A percentile compares a stretch with the other conserved stretches of the same genome.
These are phyloP conservation scores for Alauda arvensis DNA, from an alignment of 2,797 vertebrate species.

Conservation along the genomic window DNA sequence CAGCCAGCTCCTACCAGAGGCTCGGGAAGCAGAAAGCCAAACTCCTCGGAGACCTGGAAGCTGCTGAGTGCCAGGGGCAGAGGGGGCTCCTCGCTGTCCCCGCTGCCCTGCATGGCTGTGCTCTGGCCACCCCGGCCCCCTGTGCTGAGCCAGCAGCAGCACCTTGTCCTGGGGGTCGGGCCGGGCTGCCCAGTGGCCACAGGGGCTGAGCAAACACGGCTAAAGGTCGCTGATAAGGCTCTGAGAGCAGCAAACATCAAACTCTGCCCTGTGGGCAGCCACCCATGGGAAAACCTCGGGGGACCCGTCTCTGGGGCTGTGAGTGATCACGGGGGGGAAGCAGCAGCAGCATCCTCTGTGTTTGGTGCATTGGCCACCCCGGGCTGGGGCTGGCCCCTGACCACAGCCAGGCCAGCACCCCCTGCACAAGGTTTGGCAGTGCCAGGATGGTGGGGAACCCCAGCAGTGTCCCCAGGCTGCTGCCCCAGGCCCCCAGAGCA, in stretches of 20 bases:
- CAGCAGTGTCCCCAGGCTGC: too few relatives aligned
- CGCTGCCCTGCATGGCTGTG: background rate
- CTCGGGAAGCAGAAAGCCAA: slow-evolving; percentile 83
- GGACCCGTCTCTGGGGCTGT: background rate
- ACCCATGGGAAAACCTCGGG: background rate
- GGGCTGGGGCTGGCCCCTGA: background rate
- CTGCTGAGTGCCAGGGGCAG: slow-evolving; percentile 59
- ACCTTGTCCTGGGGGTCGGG: slow-evolving; percentile 25
- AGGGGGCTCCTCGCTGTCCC: background rate
- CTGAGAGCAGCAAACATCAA: background rate
- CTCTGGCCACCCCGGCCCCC: accelerated
- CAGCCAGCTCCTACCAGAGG: slow-evolving; percentile 83
- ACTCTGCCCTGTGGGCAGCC: background rate
- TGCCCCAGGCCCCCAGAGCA: accelerated
- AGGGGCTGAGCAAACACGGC: slow-evolving; percentile 19
- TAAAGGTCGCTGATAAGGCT: slow-evolving; percentile 24
- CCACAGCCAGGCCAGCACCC: background rate
- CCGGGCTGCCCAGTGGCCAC: background rate
- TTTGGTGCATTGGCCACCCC: too few relatives aligned
- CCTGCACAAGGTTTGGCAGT: accelerated
- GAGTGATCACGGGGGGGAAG: background rate
- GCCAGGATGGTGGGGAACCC: background rate
- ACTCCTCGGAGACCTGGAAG: slow-evolving; percentile 84
- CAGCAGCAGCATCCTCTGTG: background rate
- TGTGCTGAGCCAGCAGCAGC: background rate